These are phyloP conservation scores for Stichodactyla mertensii DNA, from an alignment of 64 coral and sea anemone species.

Conservation along the genomic window DNA sequence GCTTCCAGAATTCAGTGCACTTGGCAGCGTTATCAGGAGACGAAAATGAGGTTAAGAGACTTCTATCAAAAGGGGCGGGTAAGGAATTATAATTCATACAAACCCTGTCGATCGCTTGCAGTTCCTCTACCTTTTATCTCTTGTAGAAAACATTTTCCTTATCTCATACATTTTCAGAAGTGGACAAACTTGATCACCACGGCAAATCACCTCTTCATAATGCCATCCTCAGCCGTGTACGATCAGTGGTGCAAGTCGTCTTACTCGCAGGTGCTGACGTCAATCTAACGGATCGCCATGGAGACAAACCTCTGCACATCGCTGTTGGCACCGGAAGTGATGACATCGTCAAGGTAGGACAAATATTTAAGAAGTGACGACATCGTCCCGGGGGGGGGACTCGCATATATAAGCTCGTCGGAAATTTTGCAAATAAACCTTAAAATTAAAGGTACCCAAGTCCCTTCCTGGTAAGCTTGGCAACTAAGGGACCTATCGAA, in stretches of 20 bases:
- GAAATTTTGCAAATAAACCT: too few relatives aligned
- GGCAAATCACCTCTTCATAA: slow-evolving; percentile 37
- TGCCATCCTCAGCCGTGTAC: slow-evolving; percentile 32
- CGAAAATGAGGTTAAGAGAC: slow-evolving; percentile 34
- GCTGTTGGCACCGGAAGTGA: slow-evolving; percentile 31
- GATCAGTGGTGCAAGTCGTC: slow-evolving; percentile 30
- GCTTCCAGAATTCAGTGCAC: slow-evolving; percentile 23
- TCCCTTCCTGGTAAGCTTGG: too few relatives aligned
- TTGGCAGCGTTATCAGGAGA: slow-evolving; percentile 36
- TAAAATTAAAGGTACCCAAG: too few relatives aligned
- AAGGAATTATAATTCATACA: not conserved
- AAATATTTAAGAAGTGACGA: not conserved
- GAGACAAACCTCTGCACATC: slow-evolving; percentile 47
- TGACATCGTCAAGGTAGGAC: slow-evolving; percentile 22
- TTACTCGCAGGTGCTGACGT: slow-evolving; percentile 36
- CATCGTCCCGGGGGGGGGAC: too few relatives aligned
- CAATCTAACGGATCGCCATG: slow-evolving; percentile 26
- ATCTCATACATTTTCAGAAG: slow-evolving; percentile 7
- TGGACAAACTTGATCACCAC: slow-evolving; percentile 32
- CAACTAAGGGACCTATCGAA: too few relatives aligned
- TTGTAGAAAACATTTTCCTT: not conserved
- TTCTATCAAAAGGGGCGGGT: slow-evolving; percentile 20
- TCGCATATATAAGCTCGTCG: too few relatives aligned
- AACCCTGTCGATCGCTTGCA: not conserved
- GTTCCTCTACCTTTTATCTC: not conserved